phyloP scores from a whole-genome alignment of 1,140 invertebrate species.

The Frieseomelitta varia region DNA sequence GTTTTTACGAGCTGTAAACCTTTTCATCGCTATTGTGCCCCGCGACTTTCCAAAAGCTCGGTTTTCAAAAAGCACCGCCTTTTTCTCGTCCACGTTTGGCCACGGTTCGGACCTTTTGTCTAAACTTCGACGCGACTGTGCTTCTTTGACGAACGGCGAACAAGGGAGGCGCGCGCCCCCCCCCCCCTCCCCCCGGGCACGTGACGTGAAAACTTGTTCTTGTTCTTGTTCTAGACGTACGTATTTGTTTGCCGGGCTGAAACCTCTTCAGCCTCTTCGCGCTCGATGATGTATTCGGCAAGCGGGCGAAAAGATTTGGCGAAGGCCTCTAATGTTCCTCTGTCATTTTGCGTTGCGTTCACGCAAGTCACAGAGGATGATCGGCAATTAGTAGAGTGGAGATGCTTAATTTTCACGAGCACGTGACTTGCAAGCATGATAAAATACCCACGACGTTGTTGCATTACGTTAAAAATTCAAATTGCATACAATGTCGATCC shows the following conservation, averaged over 20 bases:
- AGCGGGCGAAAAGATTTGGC: too few species aligned
- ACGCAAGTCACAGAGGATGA: too few species aligned
- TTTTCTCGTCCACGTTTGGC: slow-evolving; percentile 1
- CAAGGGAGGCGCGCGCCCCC: background rate
- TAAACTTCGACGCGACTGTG: slow-evolving; percentile 2
- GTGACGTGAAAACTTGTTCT: slow-evolving; percentile 21
- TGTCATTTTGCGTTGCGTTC: too few species aligned
- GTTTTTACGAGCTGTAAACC: slow-evolving; percentile 68
- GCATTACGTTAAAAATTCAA: too few species aligned
- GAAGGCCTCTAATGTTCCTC: too few species aligned
- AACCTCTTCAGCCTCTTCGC: too few species aligned
- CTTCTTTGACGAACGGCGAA: background rate
- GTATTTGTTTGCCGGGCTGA: background rate
- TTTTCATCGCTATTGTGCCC: slow-evolving; percentile 51
- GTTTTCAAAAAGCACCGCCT: slow-evolving; percentile 19
- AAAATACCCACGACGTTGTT: too few species aligned
- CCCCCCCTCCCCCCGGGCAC: background rate
- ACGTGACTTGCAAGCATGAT: too few species aligned
- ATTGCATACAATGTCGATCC: too few species aligned
- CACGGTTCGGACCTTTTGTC: slow-evolving; percentile 17
- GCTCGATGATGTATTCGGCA: too few species aligned
- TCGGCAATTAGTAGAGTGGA: too few species aligned
- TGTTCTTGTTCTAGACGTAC: background rate
- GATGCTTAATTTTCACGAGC: too few species aligned
- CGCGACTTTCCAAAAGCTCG: background rate